Conservation (phyloP, 2,888 invertebrate genomes). For the Branchinecta sandiegonensis region DNA sequence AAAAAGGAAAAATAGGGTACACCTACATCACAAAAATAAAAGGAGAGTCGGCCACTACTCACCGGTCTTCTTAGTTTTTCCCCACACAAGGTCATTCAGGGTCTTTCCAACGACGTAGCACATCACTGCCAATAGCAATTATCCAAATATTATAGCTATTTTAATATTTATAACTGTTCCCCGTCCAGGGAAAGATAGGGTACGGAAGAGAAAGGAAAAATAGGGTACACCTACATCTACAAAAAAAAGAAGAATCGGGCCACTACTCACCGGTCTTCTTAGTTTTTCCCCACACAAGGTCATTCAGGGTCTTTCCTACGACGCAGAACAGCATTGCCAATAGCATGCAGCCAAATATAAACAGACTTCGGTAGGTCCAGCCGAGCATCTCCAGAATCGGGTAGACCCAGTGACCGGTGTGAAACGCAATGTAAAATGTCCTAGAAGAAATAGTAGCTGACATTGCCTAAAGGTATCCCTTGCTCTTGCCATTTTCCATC, state of each 20-base stretch:
- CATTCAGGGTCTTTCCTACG: conserved; percentile 56
- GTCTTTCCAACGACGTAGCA: conserved; percentile 59
- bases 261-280: too few relatives aligned
- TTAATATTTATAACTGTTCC: too few relatives aligned
- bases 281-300: conserved; percentile 51
- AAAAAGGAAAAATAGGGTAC: too few relatives aligned
- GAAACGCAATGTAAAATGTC: conserved; percentile 26
- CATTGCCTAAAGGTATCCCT: too few relatives aligned
- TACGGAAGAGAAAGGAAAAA: too few relatives aligned
- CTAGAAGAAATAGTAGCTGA: conserved; percentile 22
- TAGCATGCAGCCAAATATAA: conserved; percentile 42
- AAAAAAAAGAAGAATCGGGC: too few relatives aligned
- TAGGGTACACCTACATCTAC: too few relatives aligned
- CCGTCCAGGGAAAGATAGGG: too few relatives aligned
- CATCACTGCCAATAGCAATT: conserved; percentile 23
- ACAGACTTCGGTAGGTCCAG: conserved; percentile 52
- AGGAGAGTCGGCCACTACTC: too few relatives aligned
- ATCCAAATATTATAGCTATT: too few relatives aligned
- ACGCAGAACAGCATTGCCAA: conserved; percentile 51
- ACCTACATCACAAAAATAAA: too few relatives aligned
- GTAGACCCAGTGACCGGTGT: conserved; percentile 77
- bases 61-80: conserved; percentile 32
- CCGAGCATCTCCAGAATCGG: conserved; percentile 67
- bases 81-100: conserved; percentile 56
- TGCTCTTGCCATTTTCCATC: too few relatives aligned